phyloP scores from a whole-genome alignment of 2,113 vertebrate species.

The Rhynchopsitta pachyrhyncha region DNA sequence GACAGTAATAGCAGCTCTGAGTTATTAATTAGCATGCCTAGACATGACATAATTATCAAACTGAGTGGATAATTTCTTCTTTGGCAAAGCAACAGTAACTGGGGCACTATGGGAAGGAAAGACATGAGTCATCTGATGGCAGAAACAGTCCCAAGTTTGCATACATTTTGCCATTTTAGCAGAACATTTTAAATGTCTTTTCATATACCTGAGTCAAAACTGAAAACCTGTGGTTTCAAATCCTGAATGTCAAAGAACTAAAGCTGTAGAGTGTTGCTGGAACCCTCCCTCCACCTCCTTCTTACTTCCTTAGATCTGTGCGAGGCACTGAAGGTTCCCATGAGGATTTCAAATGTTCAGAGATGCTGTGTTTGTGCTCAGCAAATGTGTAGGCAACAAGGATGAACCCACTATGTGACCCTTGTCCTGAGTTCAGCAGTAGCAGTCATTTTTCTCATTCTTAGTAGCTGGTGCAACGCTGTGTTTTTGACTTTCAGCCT shows the following conservation, averaged over 20 bases:
- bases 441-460: too few species aligned
- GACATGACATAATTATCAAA: not conserved
- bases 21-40: not conserved
- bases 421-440: too few species aligned
- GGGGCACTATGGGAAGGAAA: not conserved
- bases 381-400: not conserved
- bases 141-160: not conserved
- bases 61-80: not conserved
- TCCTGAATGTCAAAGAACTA: not conserved
- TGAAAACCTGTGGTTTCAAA: not conserved
- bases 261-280: not conserved
- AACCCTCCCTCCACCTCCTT: rapidly evolving
- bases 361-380: not conserved
- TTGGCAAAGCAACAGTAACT: not conserved
- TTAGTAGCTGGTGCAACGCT: too few species aligned
- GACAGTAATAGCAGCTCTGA: not conserved
- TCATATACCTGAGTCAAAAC: not conserved
- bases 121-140: not conserved
- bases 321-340: not conserved
- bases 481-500: too few species aligned
- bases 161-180: not conserved
- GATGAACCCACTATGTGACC: not conserved
- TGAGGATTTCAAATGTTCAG: not conserved
- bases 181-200: not conserved
- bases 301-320: not conserved